Base-by-base conservation (phyloP, 2,113 vertebrate species). In the human region DNA sequence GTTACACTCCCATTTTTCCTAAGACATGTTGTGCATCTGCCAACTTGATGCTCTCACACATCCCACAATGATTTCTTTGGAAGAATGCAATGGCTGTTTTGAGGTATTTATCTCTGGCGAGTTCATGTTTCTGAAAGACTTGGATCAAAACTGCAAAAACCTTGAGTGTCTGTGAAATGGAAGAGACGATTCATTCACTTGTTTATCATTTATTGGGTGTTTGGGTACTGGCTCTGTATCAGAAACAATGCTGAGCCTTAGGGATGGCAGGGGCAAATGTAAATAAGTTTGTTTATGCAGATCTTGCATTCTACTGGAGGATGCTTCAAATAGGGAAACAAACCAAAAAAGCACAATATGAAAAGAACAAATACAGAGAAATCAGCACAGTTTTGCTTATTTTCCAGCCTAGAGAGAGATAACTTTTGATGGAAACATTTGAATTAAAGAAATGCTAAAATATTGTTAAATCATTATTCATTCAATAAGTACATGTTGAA, bases 51-150 rank as follows among this genome's bases (percentile, higher is more conserved):
- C 90, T 87, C 79, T 94, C 50, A 72, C 86, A 94, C 40, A 64
- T 85, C 85, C 72, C 59, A 38, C 6, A 85, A 40, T 66, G 68
- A 91, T 81, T 93, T 97, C 57, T 94, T 95, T 88, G 45, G 38
- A 93, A 95, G 70, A 83, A 92, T 48, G 14, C 18, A 72, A 70
- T 83, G 64, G 66, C 75, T 81, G 27, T 93, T 86, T 96, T 86
- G 25, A 79, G 40, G 32, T 68, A n/a, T 89, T 95, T 96, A 18
- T 90, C 75, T 96, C 79, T 79, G 4, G 38, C 89, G 48, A 35
- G 12, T 85, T 55, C 43, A 79, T 86, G 59, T 38, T 96, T 86
- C 45, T 89, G 35, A 55, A 87, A 93, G 55, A 89, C 45, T 73
- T 89, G 27, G 57, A 81, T 17, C 73, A 43, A 89, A 93, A 95